Percentiles rank a stretch among this genome's conserved stretches.
phyloP scores from a whole-genome alignment of 2,113 vertebrate species.

The Axis porcinus region DNA sequence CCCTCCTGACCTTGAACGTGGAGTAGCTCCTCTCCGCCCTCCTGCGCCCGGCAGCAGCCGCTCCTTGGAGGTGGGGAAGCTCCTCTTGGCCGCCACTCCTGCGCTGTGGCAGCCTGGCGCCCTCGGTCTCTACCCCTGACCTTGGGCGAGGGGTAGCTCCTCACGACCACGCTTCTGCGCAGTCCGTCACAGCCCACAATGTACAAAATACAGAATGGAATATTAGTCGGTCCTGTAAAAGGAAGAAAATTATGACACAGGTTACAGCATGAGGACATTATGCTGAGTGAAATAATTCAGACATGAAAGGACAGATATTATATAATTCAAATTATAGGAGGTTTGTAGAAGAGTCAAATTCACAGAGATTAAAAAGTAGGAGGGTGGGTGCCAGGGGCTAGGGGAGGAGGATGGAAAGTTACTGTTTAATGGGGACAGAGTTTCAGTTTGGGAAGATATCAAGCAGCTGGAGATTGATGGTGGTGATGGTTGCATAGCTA shows the following conservation, averaged over 20 bases:
- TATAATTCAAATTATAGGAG: neutral
- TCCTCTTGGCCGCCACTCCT: too few species aligned
- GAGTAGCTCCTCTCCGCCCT: too few species aligned
- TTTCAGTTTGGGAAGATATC: neutral
- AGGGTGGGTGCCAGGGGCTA: neutral
- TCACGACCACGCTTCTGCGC: too few species aligned
- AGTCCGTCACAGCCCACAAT: rapidly evolving
- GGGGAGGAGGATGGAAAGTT: neutral
- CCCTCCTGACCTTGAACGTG: too few species aligned
- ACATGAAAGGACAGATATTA: neutral
- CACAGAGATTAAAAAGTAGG: neutral
- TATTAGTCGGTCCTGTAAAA: neutral
- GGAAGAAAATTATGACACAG: neutral
- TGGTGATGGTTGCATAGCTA: neutral
- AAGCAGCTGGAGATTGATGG: neutral
- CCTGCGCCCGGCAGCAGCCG: too few species aligned
- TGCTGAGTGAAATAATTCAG: neutral
- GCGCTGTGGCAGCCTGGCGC: too few species aligned
- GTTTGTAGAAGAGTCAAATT: neutral
- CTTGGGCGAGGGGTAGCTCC: too few species aligned
- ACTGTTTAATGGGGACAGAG: neutral
- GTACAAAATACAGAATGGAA: neutral
- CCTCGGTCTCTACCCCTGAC: too few species aligned
- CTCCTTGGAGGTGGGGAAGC: too few species aligned
- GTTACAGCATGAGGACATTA: neutral